Evolutionary conservation across 1,140 invertebrate species (phyloP).

Genomic region (Drosophila sturtevanti): DNA sequence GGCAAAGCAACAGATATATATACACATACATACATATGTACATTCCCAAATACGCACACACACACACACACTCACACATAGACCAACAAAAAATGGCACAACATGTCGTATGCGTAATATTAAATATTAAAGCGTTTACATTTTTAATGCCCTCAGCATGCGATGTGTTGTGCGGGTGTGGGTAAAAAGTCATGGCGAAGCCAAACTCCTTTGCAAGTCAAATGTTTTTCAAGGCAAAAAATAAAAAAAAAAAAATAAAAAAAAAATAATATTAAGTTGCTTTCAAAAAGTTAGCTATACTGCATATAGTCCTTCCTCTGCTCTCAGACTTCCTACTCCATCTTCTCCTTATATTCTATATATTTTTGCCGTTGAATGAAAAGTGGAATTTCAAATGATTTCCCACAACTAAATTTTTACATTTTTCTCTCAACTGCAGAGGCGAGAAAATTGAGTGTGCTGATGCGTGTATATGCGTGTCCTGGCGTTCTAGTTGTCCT

Average conservation of each 20-base stretch:
- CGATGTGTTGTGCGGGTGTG: slow-evolving; percentile 8
- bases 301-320: not conserved
- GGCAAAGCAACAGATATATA: slow-evolving; percentile 23
- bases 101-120: slow-evolving; percentile 77
- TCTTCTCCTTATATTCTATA: not conserved
- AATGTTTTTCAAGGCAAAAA: not conserved
- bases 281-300: not conserved
- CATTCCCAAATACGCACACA: not conserved
- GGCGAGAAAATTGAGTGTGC: not conserved
- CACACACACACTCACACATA: slow-evolving; percentile 6
- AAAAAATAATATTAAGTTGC: not conserved
- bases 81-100: slow-evolving; percentile 45
- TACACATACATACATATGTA: slow-evolving; percentile 3
- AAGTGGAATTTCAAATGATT: not conserved
- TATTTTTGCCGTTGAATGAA: not conserved
- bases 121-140: slow-evolving; percentile 75
- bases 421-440: not conserved
- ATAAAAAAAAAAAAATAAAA: not conserved
- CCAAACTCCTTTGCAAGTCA: slow-evolving; percentile 13
- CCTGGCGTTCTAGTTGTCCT: not conserved
- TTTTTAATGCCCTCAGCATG: slow-evolving; percentile 58
- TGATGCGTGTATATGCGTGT: not conserved
- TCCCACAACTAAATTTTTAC: not conserved
- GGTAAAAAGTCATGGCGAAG: not conserved
- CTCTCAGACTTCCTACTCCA: no score